Percentiles rank a stretch among this genome's conserved stretches.
These are phyloP conservation scores for Perognathus longimembris DNA, from an alignment of 2,113 vertebrate species.

Conservation along the genomic window DNA sequence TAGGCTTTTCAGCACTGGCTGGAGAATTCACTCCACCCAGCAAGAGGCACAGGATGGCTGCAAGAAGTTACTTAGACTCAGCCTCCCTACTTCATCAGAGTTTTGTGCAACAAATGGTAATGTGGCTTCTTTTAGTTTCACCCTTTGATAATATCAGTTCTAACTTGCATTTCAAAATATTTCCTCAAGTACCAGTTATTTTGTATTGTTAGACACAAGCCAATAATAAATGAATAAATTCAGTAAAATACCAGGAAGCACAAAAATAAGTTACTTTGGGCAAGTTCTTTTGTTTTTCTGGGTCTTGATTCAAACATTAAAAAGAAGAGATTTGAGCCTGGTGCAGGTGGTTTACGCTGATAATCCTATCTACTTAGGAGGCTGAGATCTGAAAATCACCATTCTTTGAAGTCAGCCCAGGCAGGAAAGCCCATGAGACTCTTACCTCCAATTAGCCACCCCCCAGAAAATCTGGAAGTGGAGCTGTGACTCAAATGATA, in stretches of 20 bases:
- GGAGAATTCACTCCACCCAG: too few species aligned
- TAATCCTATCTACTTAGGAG: too few species aligned
- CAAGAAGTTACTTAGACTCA: too few species aligned
- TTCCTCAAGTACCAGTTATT: constrained; percentile 20
- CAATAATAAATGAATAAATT: constrained; percentile 44
- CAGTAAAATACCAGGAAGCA: not conserved
- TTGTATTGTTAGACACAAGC: not conserved
- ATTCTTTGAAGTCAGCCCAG: too few species aligned
- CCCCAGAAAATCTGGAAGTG: too few species aligned
- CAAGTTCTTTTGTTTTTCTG: not conserved
- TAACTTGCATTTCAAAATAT: constrained; percentile 38
- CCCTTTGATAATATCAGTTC: constrained; percentile 37
- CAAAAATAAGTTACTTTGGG: constrained; percentile 3
- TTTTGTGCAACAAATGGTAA: constrained; percentile 31
- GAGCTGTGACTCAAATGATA: too few species aligned
- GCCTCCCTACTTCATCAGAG: constrained; percentile 67
- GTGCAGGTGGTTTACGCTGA: too few species aligned
- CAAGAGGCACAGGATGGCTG: too few species aligned
- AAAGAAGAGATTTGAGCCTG: not conserved
- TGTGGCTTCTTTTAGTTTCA: constrained; percentile 7
- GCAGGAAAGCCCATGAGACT: too few species aligned
- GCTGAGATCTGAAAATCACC: too few species aligned
- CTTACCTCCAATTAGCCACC: too few species aligned
- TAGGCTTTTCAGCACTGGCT: too few species aligned
- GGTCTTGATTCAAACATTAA: constrained; percentile 19